phyloP scores from a whole-genome alignment of 2,113 vertebrate genomes.

The Pardalotus punctatus region DNA sequence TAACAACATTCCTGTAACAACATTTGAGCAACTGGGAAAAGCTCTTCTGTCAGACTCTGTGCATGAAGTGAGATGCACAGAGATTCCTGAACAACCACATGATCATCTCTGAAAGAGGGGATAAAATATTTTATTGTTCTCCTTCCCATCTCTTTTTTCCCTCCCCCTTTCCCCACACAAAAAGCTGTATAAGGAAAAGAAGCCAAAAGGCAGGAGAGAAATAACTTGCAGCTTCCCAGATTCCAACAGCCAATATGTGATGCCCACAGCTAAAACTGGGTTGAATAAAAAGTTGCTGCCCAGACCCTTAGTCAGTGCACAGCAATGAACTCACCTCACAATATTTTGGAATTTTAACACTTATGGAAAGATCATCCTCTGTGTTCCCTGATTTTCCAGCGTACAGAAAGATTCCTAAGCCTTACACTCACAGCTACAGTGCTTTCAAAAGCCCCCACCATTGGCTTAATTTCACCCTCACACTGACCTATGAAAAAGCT shows the following conservation, averaged over 20 bases:
- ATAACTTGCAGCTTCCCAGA: background rate
- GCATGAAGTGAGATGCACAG: background rate
- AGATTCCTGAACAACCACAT: background rate
- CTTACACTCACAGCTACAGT: background rate
- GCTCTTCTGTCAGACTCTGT: background rate
- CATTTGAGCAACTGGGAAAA: background rate
- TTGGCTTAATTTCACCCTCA: background rate
- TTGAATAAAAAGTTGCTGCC: background rate
- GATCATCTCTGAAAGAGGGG: background rate
- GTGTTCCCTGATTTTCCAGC: background rate
- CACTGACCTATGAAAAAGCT: background rate
- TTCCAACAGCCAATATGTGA: background rate
- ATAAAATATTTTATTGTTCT: background rate
- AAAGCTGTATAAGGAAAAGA: background rate
- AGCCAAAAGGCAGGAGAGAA: conserved; percentile 18
- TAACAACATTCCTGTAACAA: background rate
- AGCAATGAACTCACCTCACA: background rate
- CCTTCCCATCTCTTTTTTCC: background rate
- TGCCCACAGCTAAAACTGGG: background rate
- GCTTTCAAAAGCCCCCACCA: background rate
- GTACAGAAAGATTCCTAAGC: background rate
- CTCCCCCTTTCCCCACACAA: background rate
- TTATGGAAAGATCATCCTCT: background rate
- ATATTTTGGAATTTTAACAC: background rate
- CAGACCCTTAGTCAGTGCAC: background rate